These are phyloP conservation scores for Pyrgilauda ruficollis DNA, from an alignment of 2,113 vertebrate species.

Conservation along the genomic window DNA sequence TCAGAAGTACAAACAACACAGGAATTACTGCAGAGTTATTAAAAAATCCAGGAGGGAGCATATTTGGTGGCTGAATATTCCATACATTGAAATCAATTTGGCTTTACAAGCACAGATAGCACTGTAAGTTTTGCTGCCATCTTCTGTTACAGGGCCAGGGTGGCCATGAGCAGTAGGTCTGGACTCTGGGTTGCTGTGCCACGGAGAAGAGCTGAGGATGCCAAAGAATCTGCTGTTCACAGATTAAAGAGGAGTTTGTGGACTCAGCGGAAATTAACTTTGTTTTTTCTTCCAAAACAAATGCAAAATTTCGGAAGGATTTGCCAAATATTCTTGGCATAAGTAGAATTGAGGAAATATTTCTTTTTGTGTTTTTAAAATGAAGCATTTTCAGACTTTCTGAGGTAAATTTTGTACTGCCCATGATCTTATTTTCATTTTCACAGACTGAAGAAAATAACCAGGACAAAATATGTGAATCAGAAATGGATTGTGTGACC, in stretches of 20 bases:
- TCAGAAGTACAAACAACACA: background rate
- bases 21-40: background rate
- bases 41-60: background rate
- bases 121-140: background rate
- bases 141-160: background rate
- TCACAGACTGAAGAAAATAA: background rate
- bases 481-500: background rate
- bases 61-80: background rate
- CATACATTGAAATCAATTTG: background rate
- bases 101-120: background rate
- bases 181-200: background rate
- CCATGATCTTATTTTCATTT: background rate
- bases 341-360: background rate
- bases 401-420: background rate
- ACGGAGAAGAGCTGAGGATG: background rate
- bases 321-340: background rate
- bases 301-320: background rate
- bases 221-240: background rate
- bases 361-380: background rate
- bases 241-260: background rate
- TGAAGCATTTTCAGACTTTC: background rate
- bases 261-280: background rate
- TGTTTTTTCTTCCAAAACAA: background rate
- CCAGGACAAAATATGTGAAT: background rate
- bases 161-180: fast-evolving